These are phyloP conservation scores for Hystrix brachyura DNA, from an alignment of 2,113 vertebrate species.

Conservation along the genomic window DNA sequence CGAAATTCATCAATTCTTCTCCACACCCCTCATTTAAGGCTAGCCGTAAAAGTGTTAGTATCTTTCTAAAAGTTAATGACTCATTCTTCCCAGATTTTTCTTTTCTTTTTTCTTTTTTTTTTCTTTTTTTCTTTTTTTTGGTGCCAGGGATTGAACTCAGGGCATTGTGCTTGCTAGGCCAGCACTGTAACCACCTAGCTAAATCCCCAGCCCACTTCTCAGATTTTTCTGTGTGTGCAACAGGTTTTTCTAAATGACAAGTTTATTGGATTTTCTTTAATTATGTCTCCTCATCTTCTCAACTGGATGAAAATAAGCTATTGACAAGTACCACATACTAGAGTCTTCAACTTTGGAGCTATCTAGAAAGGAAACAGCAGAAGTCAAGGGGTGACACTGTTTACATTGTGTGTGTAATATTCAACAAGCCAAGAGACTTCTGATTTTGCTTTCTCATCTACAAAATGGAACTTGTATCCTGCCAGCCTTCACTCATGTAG, in stretches of 20 bases:
- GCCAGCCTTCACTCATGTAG: background rate
- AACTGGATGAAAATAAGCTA: background rate
- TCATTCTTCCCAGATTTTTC: slow-evolving; percentile 28
- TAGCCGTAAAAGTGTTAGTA: background rate
- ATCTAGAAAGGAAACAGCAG: background rate
- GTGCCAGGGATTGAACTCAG: too few species aligned
- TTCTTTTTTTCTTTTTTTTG: too few species aligned
- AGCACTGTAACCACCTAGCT: too few species aligned
- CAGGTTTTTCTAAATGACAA: background rate
- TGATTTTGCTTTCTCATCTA: background rate
- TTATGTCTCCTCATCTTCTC: background rate
- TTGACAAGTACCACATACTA: background rate
- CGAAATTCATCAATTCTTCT: background rate
- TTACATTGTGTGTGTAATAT: background rate
- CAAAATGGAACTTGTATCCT: background rate
- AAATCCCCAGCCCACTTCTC: background rate
- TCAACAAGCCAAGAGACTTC: background rate
- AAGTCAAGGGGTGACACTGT: background rate
- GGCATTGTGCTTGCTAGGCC: too few species aligned
- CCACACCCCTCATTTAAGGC: background rate
- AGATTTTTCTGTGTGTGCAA: slow-evolving; percentile 4
- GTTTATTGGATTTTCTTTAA: background rate
- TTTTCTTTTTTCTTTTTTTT: background rate
- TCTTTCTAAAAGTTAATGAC: slow-evolving; percentile 16
- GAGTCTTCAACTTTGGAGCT: background rate